Evolutionary conservation across 2,888 invertebrate species (phyloP).

Genomic region (Drosophila monieri): DNA sequence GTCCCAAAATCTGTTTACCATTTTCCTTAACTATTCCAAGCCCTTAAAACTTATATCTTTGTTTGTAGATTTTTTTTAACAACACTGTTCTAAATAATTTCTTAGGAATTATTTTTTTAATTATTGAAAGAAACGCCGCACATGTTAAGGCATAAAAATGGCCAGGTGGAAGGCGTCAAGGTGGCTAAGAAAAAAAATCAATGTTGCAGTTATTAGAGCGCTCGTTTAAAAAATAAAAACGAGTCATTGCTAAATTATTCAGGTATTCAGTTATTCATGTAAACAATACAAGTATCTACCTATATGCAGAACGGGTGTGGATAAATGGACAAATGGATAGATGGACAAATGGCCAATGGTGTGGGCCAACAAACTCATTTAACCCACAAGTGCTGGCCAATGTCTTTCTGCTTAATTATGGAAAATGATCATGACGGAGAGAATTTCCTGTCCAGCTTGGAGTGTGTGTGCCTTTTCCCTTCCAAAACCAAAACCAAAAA

Average conservation of each 20-base stretch:
- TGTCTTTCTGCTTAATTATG: conserved; percentile 78
- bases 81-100: not conserved
- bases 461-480: conserved; percentile 27
- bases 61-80: too few species aligned
- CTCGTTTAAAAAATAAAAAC: conserved; percentile 60
- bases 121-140: not conserved
- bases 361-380: conserved; percentile 80
- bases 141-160: not conserved
- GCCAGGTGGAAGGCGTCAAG: conserved; percentile 15
- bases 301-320: not conserved
- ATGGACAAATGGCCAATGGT: not conserved
- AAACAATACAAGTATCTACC: not conserved
- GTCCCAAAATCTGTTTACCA: too few species aligned
- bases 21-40: too few species aligned
- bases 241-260: conserved; percentile 67
- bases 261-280: conserved; percentile 1
- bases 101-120: not conserved
- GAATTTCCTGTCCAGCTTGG: conserved; percentile 70
- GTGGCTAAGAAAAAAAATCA: conserved; percentile 68
- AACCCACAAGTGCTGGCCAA: conserved; percentile 76
- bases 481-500: conserved; percentile 8
- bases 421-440: conserved; percentile 80
- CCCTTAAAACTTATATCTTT: too few species aligned
- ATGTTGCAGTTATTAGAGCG: conserved; percentile 81
- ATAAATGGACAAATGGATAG: not conserved